Base-by-base conservation (phyloP, 2,113 vertebrate species). In the Pungitius pungitius region DNA sequence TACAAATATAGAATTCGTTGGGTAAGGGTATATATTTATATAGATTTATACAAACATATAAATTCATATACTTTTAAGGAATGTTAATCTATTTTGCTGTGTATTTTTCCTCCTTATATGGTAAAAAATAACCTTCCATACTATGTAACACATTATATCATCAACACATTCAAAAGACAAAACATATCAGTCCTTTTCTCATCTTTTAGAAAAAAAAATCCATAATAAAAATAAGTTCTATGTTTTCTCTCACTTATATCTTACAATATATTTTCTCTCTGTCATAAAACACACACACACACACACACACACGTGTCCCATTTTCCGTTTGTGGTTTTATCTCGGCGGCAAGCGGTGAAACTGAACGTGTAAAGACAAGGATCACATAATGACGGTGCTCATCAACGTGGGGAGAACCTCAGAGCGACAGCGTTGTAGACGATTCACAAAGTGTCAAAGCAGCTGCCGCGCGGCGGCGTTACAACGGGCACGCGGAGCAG, bases 151-250 rank as follows among this genome's bases (percentile, higher is more conserved):
- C 94, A 94, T 93, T 94, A 91, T 93, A 95, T 93, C 95, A 92
- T 78, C 90, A 93, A 90, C 90, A 90, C 89, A 90, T 91, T 77
- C 89, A 89, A 92, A 92, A 90, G 92, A 92, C 88, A 87, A 78
- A 91, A 90, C 81, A 81, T 77, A 86, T 83, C 82, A 93, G 90
- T 92, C 88, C 88, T 89, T 91, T 90, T 93, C 81, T 92, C 84
- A 79, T 82, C 93, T 96, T 96, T 95, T 94, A 95, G 95, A 95
- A 95, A 96, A 86, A 96, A 96, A 96, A 96, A 97, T 96, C 94
- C 95, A 96, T 98, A 97, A 98, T 98, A 99, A 99, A 99, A 99
- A 99, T 99, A 99, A 97, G 97, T 98, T 98, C 97, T 98, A 97
- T 99, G 96, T 96, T 96, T 95, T 52, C 88, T 88, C 86, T 92